Evolutionary conservation across 2,888 invertebrate species (phyloP).

Genomic region (Microctonus hyperodae): DNA sequence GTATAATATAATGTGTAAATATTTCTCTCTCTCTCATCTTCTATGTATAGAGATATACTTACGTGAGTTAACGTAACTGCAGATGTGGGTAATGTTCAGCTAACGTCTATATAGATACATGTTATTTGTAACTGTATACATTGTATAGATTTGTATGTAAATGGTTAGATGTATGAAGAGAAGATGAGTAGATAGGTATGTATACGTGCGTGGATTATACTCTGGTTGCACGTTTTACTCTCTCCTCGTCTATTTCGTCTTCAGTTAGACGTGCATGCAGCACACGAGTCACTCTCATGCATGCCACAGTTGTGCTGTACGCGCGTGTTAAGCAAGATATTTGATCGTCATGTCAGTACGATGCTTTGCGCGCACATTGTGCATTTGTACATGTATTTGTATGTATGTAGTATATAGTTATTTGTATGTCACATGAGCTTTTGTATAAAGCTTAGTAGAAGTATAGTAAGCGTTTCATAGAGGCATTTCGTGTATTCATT

Average conservation of each 20-base stretch:
- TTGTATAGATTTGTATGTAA: neutral
- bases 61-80: slow-evolving; percentile 4
- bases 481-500: slow-evolving; percentile 20
- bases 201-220: neutral
- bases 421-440: slow-evolving; percentile 11
- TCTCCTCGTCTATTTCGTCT: too few relatives aligned
- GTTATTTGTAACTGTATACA: slow-evolving; percentile 4
- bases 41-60: neutral
- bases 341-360: slow-evolving; percentile 25
- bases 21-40: neutral
- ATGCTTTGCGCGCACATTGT: slow-evolving; percentile 24
- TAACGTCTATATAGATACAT: slow-evolving; percentile 23
- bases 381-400: too few relatives aligned
- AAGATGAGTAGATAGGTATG: neutral
- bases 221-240: slow-evolving; percentile 3
- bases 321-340: slow-evolving; percentile 24
- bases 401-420: too few relatives aligned
- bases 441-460: slow-evolving; percentile 16
- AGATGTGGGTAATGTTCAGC: slow-evolving; percentile 19
- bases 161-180: slow-evolving; percentile 2
- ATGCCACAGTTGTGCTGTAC: slow-evolving; percentile 1
- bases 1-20: neutral
- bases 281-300: neutral
- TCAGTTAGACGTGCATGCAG: neutral
- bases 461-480: slow-evolving; percentile 16